Evolutionary conservation across 2,113 vertebrate species (phyloP).

Genomic region (Poeciliopsis retropinna): DNA sequence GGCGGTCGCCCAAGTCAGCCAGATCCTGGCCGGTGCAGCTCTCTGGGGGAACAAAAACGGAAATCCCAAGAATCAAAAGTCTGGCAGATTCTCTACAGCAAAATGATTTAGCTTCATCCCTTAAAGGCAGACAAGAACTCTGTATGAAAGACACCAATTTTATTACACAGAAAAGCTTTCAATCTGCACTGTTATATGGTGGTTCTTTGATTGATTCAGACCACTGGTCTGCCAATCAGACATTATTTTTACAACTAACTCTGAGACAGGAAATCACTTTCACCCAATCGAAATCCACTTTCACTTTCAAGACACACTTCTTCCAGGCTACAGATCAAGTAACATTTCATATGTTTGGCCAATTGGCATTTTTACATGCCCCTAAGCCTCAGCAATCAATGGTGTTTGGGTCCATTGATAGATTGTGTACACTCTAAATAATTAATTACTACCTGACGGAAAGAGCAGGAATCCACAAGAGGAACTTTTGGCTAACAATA

Average conservation of each 20-base stretch:
- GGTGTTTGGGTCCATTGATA: slow-evolving; percentile 62
- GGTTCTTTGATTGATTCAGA: slow-evolving; percentile 23
- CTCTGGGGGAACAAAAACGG: slow-evolving; percentile 73
- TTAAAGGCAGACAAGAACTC: slow-evolving; percentile 6
- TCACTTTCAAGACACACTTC: slow-evolving; percentile 22
- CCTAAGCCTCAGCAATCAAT: slow-evolving; percentile 60
- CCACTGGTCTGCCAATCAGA: slow-evolving; percentile 27
- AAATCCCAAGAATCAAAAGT: slow-evolving; percentile 29
- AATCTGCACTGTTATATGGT: slow-evolving; percentile 3
- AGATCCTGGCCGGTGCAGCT: slow-evolving; percentile 96
- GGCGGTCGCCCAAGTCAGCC: slow-evolving; percentile 92
- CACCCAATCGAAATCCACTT: slow-evolving; percentile 37
- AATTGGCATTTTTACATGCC: slow-evolving; percentile 55
- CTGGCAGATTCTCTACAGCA: slow-evolving; percentile 28
- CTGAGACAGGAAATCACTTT: slow-evolving; percentile 16
- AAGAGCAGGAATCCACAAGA: slow-evolving; percentile 55
- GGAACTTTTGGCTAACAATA: slow-evolving; percentile 59
- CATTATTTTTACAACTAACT: slow-evolving; percentile 42
- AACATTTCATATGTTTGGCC: slow-evolving; percentile 59
- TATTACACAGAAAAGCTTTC: slow-evolving; percentile 7
- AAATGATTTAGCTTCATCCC: slow-evolving; percentile 32
- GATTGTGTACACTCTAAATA: slow-evolving; percentile 74
- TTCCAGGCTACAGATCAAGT: slow-evolving; percentile 26
- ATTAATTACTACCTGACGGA: slow-evolving; percentile 71
- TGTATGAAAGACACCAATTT: slow-evolving; percentile 5